Base-by-base conservation (phyloP, 2,888 invertebrate genomes). In the Dynastes grantii region DNA sequence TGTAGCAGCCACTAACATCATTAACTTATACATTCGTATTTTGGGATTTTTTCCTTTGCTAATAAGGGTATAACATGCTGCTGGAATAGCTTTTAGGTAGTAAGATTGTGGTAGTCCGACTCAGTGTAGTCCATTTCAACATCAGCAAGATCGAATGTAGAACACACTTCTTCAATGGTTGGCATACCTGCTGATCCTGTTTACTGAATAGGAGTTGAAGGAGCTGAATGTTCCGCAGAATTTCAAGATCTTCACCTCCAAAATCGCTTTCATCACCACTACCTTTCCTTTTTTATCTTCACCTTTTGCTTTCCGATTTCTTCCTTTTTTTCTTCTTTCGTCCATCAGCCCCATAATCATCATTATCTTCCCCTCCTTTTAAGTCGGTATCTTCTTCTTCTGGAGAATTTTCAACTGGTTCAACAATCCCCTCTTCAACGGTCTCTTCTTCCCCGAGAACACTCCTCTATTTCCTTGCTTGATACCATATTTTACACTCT, bases 1-100 rank as follows among this genome's bases (percentile, higher is more conserved):
- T 87, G 99, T 99, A 1, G 99, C 99, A 0, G 97, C 97, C 22
- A 99, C 96, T 82, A 99, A 90, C 94, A 97, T 97, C 94, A 98
- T 97, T 78, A 99, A 90, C 88, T 98, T 98, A 1, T 97, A 95
- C 89, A 97, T 96, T 76, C 97, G 96, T 75, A 95, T 95, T 91
- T 97, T 98, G 2, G 98, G 97, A 90, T 22, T 22, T 98, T 98
- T 88, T 97, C 98, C 89, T 97, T 97, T 58, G 96, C 95, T 71
- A 99, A 90, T 80, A 97, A 90, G 5, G 98, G 98, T 63, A 98
- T 92, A 64, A 98, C 96, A 87, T 98, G 96, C 87, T 97, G 97
- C 88, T 97, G 96, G 89, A 98, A 99, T 64, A 97, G 90, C 89
- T 98, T 98, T 90, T 98, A 98, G 2, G 96, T 96, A 0, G 95